Conservation (phyloP, 2,888 invertebrate genomes). For the Xanthia togata region DNA sequence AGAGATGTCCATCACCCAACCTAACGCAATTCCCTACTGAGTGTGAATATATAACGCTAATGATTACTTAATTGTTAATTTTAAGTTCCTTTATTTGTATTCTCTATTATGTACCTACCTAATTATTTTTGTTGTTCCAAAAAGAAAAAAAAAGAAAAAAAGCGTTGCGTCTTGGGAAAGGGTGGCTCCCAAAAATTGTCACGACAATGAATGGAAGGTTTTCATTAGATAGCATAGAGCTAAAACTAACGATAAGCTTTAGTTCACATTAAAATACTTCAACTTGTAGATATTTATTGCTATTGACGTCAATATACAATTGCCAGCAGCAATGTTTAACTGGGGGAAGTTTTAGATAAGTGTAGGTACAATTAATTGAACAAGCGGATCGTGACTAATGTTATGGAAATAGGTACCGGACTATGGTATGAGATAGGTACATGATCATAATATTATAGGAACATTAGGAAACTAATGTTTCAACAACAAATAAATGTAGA, state of each 20-base stretch:
- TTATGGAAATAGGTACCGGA: slow-evolving; percentile 12
- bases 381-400: slow-evolving; percentile 49
- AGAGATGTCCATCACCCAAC: not conserved
- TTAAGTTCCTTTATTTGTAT: too few species aligned
- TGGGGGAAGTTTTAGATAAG: not conserved
- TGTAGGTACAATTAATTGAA: slow-evolving; percentile 27
- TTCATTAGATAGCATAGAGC: not conserved
- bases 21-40: not conserved
- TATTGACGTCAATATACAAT: slow-evolving; percentile 1
- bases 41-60: too few species aligned
- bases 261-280: not conserved
- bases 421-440: too few species aligned
- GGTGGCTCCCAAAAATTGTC: too few species aligned
- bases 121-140: too few species aligned
- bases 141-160: too few species aligned
- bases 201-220: not conserved
- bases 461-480: not conserved
- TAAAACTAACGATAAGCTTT: not conserved
- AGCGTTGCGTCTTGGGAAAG: too few species aligned
- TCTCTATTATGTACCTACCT: too few species aligned
- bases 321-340: not conserved
- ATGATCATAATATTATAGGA: not conserved
- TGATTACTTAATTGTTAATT: too few species aligned
- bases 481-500: not conserved
- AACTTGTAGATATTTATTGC: not conserved